phyloP scores from a whole-genome alignment of 2,113 vertebrate species.

The Gallinago jamesoni region DNA sequence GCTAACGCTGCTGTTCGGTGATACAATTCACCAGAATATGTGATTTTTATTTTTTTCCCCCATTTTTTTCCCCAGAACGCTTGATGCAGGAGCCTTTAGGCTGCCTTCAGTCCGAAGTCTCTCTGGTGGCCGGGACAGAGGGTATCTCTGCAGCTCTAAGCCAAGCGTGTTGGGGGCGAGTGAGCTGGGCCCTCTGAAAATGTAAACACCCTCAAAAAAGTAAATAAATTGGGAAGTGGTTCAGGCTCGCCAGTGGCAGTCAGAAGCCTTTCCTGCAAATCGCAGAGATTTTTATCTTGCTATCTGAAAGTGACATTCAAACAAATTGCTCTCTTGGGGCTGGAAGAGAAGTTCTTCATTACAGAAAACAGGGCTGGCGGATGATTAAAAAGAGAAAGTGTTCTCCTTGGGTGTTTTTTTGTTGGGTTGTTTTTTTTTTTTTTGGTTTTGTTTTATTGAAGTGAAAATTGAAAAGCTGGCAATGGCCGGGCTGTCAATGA shows the following conservation, averaged over 20 bases:
- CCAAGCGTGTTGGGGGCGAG: not conserved
- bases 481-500: not conserved
- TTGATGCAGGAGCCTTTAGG: not conserved
- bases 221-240: not conserved
- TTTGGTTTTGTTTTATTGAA: not conserved
- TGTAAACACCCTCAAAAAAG: not conserved
- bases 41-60: not conserved
- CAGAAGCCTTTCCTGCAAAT: not conserved
- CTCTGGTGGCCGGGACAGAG: not conserved
- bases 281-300: slow-evolving; percentile 2
- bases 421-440: not conserved
- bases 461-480: slow-evolving; percentile 11
- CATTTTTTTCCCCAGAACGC: accelerated
- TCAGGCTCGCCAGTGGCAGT: not conserved
- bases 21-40: not conserved
- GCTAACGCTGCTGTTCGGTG: not conserved
- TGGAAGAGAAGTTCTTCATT: slow-evolving; percentile 1
- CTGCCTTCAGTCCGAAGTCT: not conserved
- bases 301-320: slow-evolving; percentile 9
- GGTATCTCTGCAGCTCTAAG: not conserved
- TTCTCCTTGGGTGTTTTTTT: not conserved
- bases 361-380: not conserved
- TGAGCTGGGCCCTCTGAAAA: not conserved
- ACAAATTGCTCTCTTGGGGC: slow-evolving; percentile 1
- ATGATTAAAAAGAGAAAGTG: slow-evolving; percentile 20